Percentiles rank a stretch among this genome's conserved stretches.
Conservation (phyloP, 2,113 vertebrate genomes). For the Perccottus glenii region DNA sequence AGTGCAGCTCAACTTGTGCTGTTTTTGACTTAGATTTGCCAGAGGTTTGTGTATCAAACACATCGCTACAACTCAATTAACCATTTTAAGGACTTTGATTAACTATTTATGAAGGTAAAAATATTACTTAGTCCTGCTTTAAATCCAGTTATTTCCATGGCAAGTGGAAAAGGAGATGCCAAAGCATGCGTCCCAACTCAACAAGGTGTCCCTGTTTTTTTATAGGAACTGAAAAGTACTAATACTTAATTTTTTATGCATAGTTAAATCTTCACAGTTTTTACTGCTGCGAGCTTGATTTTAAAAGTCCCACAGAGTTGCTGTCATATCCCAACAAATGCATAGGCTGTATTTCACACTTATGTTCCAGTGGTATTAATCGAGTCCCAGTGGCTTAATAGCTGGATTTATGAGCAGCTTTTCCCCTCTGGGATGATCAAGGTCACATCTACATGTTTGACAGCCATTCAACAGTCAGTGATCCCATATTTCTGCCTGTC, state of each 20-base stretch:
- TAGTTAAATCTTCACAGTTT: background rate
- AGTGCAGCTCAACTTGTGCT: too few species aligned
- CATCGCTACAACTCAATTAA: too few species aligned
- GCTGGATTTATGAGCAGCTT: constrained; percentile 31
- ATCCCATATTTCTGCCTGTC: constrained; percentile 5
- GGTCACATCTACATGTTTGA: constrained; percentile 57
- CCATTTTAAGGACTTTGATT: too few species aligned
- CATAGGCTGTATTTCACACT: constrained; percentile 14
- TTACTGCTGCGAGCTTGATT: background rate
- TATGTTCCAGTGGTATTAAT: constrained; percentile 28
- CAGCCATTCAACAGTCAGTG: constrained; percentile 2
- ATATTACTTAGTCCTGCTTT: too few species aligned
- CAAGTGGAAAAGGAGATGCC: too few species aligned
- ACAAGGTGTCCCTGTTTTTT: too few species aligned
- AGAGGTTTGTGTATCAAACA: too few species aligned
- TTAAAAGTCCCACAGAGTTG: background rate
- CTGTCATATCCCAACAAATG: constrained; percentile 8
- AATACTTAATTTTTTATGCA: background rate
- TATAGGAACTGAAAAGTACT: background rate
- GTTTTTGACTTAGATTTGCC: too few species aligned
- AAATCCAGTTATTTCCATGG: too few species aligned
- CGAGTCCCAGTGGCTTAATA: constrained; percentile 13
- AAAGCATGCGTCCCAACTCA: too few species aligned
- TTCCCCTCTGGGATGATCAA: constrained; percentile 37
- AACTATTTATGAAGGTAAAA: too few species aligned